These are phyloP conservation scores for Vespertilio murinus DNA, from an alignment of 2,797 vertebrate genomes.

Conservation along the genomic window DNA sequence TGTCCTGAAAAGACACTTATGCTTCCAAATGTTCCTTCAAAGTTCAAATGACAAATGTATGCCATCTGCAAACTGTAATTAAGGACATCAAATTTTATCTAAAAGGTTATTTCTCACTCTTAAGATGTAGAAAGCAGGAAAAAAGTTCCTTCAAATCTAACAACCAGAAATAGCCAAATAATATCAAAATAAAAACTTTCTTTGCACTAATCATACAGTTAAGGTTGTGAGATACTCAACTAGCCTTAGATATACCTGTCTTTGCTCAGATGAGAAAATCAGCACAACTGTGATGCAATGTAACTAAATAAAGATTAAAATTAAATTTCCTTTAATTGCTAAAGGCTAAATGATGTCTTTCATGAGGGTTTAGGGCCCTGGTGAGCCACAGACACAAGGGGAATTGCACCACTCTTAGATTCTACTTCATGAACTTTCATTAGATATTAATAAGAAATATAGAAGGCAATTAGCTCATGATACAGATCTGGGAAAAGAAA, in stretches of 20 bases:
- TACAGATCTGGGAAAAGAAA: background rate
- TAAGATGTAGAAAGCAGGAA: constrained; percentile 49
- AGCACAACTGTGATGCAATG: background rate
- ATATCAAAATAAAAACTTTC: constrained; percentile 24
- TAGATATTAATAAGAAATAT: background rate
- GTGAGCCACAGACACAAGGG: background rate
- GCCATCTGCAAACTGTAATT: constrained; percentile 74
- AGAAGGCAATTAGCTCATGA: background rate
- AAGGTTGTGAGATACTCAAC: background rate
- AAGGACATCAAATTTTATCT: constrained; percentile 73
- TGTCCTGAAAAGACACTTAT: constrained; percentile 70
- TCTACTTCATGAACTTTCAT: background rate
- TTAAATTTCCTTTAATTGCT: background rate
- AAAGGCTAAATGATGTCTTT: background rate
- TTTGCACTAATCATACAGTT: background rate
- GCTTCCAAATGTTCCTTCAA: constrained; percentile 72
- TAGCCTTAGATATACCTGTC: background rate
- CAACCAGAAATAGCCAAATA: background rate
- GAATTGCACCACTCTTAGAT: background rate
- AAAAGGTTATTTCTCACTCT: constrained; percentile 70
- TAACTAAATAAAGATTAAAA: background rate
- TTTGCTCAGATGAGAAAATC: background rate
- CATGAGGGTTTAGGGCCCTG: background rate
- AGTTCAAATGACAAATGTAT: constrained; percentile 75
- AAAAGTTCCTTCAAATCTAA: constrained; percentile 45